Evolutionary conservation across 1,140 invertebrate genomes (phyloP), one percentile per base, ranked within the genome.

Genomic region (Holcopasites calliopsidis): DNA sequence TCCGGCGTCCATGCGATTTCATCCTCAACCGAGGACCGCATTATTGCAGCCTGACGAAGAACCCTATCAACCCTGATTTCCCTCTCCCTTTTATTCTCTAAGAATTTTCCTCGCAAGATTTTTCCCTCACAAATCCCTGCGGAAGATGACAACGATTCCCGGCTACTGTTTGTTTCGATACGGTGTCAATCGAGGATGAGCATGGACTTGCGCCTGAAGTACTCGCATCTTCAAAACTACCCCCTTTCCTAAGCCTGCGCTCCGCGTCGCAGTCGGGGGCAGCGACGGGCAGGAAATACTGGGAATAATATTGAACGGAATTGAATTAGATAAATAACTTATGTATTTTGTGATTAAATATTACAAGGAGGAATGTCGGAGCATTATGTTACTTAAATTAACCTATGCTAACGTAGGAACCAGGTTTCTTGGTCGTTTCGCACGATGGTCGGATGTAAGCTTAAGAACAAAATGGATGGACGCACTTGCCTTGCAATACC

Each of bases 321-420:
- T n/a, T 21, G 10, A 21, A 47, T 78, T 82, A 76, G 66, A 75
- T 79, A 79, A 83, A 79, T 80, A 83, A 77, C 18, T 62, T 76
- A 77, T 79, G 47, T 78, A 79, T 77, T 79, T 77, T 38, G 21
- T 31, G 61, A 62, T 68, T 77, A 60, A 40, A 76, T 74, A 68
- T 40, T 62, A 57, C 8, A 74, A 73, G 47, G 33, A 68, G 72
- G 82, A 81, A 78, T 78, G 76, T 78, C 44, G 60, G 60, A 71
- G 70, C 35, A 58, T 75, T 72, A 78, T 60, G 13, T 26, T 62
- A 44, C 33, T 47, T 61, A 72, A 26, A 54, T 18, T 72, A 62
- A 21, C 18, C 16, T 52, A 72, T 31, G 3, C 57, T 50, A 52
- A 10, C 31, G 13, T 72, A 72, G 70, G 70, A 72, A 62, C 38